These are phyloP conservation scores for Eurytoma californica DNA, from an alignment of 2,888 invertebrate species.

Conservation along the genomic window DNA sequence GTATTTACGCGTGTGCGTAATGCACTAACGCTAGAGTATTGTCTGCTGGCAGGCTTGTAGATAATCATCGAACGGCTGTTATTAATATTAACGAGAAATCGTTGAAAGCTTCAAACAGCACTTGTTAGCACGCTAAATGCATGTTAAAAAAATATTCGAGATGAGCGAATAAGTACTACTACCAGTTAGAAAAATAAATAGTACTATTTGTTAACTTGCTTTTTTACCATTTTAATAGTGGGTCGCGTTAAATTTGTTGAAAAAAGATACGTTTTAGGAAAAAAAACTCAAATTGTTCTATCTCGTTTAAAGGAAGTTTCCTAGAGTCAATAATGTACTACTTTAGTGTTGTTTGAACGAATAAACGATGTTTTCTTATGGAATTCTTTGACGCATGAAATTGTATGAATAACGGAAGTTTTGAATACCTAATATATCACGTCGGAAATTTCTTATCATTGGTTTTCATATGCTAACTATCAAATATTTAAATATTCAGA, in stretches of 20 bases:
- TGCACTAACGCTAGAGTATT: no score
- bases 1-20: no score
- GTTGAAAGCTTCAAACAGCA: no score
- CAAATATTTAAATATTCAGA: conserved; percentile 40
- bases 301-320: conserved; percentile 25
- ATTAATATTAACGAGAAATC: no score
- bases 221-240: no score
- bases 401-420: conserved; percentile 51
- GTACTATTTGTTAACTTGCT: no score
- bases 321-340: conserved; percentile 44
- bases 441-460: conserved; percentile 38
- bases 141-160: no score
- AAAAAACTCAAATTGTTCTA: conserved; percentile 11
- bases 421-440: conserved; percentile 40
- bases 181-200: no score
- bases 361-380: conserved; percentile 44
- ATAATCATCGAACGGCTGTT: no score
- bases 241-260: neutral
- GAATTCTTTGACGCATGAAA: conserved; percentile 38
- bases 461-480: conserved; percentile 10
- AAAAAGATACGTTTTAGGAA: neutral
- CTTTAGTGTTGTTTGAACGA: conserved; percentile 46
- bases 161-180: no score
- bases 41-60: no score
- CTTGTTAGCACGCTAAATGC: no score